Percentiles rank a stretch among this genome's conserved stretches.
Conservation (phyloP, 2,113 vertebrate species). For the Monarcha castaneiventris region DNA sequence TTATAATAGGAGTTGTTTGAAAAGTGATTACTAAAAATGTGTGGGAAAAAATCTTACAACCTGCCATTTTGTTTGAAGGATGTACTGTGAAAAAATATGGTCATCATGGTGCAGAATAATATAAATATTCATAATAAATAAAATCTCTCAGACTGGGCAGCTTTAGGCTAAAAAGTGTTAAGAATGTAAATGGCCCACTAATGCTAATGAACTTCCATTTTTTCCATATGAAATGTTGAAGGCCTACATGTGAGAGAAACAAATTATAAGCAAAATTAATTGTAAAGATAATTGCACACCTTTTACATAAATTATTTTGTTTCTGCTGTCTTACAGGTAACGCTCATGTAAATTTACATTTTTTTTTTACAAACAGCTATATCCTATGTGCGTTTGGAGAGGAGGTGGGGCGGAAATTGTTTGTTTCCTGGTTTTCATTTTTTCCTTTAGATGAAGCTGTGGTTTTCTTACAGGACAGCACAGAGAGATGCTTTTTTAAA, state of each 20-base stretch:
- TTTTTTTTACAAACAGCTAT: neutral
- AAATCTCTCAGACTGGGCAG: neutral
- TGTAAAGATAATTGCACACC: neutral
- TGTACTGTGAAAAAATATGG: neutral
- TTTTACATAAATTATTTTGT: slow-evolving; percentile 2
- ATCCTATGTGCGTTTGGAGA: neutral
- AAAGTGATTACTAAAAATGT: neutral
- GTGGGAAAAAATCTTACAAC: neutral
- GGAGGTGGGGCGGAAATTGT: fast-evolving
- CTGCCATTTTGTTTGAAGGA: neutral
- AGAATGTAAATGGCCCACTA: neutral
- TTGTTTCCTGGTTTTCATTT: neutral
- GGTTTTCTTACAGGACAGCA: neutral
- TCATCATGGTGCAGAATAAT: neutral
- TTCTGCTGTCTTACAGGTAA: neutral
- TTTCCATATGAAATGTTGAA: neutral
- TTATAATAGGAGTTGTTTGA: neutral
- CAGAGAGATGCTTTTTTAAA: neutral
- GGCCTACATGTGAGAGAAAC: neutral
- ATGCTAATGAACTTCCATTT: slow-evolving; percentile 16
- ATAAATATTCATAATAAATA: slow-evolving; percentile 48
- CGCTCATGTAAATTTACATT: neutral
- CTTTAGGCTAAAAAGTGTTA: slow-evolving; percentile 19
- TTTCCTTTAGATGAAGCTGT: neutral
- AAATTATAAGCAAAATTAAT: slow-evolving; percentile 32